A percentile compares a stretch with the other conserved stretches of the same genome.
Evolutionary conservation across 2,113 vertebrate genomes (phyloP).

Genomic region (Pelmatolapia mariae): DNA sequence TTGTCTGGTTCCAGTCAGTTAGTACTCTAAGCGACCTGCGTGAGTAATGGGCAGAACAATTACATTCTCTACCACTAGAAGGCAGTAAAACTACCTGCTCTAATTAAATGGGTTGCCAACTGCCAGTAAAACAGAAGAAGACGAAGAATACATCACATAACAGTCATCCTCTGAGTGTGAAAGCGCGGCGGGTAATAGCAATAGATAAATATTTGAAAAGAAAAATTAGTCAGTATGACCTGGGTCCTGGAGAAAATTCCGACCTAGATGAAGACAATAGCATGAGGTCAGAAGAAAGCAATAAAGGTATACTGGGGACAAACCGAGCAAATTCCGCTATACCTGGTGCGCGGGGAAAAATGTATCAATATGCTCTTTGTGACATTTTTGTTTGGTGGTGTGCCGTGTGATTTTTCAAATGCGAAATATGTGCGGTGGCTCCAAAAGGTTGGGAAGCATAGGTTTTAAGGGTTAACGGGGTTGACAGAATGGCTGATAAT

Average conservation of each 20-base stretch:
- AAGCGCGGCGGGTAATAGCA: too few relatives aligned
- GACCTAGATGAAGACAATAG: background rate
- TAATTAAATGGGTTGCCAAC: background rate
- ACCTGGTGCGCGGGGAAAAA: accelerated
- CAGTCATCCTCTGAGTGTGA: too few relatives aligned
- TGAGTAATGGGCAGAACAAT: background rate
- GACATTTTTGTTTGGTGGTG: background rate
- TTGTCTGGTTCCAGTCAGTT: background rate
- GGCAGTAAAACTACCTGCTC: background rate
- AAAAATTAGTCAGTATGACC: too few relatives aligned
- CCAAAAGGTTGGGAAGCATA: background rate
- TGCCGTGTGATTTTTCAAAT: background rate
- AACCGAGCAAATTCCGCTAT: accelerated
- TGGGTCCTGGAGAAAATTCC: too few relatives aligned
- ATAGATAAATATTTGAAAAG: too few relatives aligned
- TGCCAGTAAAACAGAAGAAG: too few relatives aligned
- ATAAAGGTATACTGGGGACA: background rate
- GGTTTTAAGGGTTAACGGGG: background rate
- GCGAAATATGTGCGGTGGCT: background rate
- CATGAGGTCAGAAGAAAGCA: background rate
- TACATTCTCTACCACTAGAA: background rate
- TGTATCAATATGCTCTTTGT: background rate
- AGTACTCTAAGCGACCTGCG: background rate
- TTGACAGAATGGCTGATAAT: background rate
- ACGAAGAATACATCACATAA: too few relatives aligned